Base-by-base conservation (phyloP, 2,113 vertebrate genomes). In the Campylorhamphus procurvoides region DNA sequence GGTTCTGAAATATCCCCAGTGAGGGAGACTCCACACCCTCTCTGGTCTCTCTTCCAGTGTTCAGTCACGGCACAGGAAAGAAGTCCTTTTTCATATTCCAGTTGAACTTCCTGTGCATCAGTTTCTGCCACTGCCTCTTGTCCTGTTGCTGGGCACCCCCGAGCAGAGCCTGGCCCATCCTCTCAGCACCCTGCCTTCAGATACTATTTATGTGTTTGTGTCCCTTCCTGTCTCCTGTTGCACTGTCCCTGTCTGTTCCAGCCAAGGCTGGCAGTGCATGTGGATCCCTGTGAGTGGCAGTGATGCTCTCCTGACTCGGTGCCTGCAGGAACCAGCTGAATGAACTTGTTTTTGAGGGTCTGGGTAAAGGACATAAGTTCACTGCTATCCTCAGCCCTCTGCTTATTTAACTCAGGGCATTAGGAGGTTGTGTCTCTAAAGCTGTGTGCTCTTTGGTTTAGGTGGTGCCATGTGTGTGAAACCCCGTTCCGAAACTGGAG, bases 281-380 rank as follows among this genome's bases (percentile, higher is more conserved):
- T 40, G 62, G 14, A 7, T 58, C 52, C 33, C 47, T 7, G 10
- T 0, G 28, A 58, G 66, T 5, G 9, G 22, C 24, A 44, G 69
- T 0, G 16, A 18, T 39, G 35, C 52, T 67, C 29, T 71, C 28
- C 47, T 16, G 1, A 1, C 50, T 18, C 2, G 2, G 18, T 13
- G 37, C 20, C 33, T 39, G 40, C 78, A 37, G 74, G 37, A 71
- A 7, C 42, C 0, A 0, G 2, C 33, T 72, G 49, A 39, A 50
- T 14, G 47, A 73, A 19, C 19, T n/a, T 14, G 1, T 33, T 12
- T 63, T 55, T 83, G 83, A 16, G 6, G 1, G 7, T 12, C 44
- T 86, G 46, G 33, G 3, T 13, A 35, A 64, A 44, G 14, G 31
- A 64, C 28, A 47, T 5, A 27, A 35, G 5, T 7, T 66, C 40